Conservation (phyloP, 1,140 invertebrate genomes). For the Drosophila ercepeae region DNA sequence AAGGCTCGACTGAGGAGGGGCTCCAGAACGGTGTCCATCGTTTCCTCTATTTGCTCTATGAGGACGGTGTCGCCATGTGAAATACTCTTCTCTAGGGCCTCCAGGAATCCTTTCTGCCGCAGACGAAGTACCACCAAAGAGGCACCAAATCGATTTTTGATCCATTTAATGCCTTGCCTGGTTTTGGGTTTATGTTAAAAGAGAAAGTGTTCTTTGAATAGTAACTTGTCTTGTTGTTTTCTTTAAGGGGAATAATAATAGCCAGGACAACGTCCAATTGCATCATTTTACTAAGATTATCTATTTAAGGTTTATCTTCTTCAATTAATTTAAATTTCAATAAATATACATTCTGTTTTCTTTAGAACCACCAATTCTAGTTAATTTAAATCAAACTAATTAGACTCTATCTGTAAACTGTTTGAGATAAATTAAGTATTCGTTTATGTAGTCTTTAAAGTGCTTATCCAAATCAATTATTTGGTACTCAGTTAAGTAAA, state of each 20-base stretch:
- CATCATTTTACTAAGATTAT: too few species aligned
- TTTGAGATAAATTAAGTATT: background rate
- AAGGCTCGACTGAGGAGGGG: constrained; percentile 94
- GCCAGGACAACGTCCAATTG: too few species aligned
- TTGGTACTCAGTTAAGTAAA: background rate
- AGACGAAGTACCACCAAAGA: constrained; percentile 90
- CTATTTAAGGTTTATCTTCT: too few species aligned
- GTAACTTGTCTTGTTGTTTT: too few species aligned
- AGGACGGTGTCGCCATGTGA: constrained; percentile 90
- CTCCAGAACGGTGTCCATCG: constrained; percentile 95
- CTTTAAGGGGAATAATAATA: too few species aligned
- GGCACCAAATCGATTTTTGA: constrained; percentile 93
- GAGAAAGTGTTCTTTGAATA: too few species aligned
- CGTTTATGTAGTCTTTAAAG: background rate
- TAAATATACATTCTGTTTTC: too few species aligned
- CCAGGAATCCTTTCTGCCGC: constrained; percentile 93
- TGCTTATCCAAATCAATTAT: background rate
- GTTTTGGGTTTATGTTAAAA: too few species aligned
- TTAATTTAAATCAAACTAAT: background rate
- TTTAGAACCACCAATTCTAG: background rate
- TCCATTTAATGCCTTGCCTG: constrained; percentile 97
- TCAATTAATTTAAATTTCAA: too few species aligned
- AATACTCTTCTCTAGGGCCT: constrained; percentile 93
- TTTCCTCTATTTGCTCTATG: constrained; percentile 96
- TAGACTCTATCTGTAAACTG: background rate